A percentile compares a stretch with the other conserved stretches of the same genome.
Conservation (phyloP, 2,888 invertebrate genomes). For the Drosophila lutescens region DNA sequence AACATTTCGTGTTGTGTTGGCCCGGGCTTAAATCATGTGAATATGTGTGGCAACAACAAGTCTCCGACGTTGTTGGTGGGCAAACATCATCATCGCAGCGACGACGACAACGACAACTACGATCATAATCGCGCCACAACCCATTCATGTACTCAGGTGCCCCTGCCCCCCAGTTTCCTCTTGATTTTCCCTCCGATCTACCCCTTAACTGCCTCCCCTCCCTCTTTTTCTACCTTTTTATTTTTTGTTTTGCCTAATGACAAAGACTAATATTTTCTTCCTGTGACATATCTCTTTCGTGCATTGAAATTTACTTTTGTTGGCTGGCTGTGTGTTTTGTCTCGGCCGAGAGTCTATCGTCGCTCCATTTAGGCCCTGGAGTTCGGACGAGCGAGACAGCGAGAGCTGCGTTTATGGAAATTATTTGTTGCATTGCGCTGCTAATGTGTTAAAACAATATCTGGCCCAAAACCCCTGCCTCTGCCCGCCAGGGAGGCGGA, state of each 20-base stretch:
- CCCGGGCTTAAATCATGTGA: conserved; percentile 73
- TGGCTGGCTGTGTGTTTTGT: conserved; percentile 24
- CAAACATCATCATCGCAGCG: conserved; percentile 49
- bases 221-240: conserved; percentile 37
- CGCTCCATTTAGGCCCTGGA: conserved; percentile 34
- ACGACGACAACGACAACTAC: conserved; percentile 11
- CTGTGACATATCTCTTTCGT: conserved; percentile 82
- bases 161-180: conserved; percentile 12
- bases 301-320: conserved; percentile 52
- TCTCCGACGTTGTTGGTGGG: conserved; percentile 76
- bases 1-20: conserved; percentile 61
- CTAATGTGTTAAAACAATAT: conserved; percentile 84
- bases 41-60: conserved; percentile 68
- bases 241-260: conserved; percentile 81
- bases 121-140: conserved; percentile 32
- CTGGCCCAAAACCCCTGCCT: conserved; percentile 19
- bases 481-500: conserved; percentile 23
- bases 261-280: conserved; percentile 84
- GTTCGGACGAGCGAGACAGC: neutral
- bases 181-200: conserved; percentile 6
- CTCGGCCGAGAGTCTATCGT: conserved; percentile 38
- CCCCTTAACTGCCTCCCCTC: neutral
- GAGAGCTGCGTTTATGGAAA: conserved; percentile 73
- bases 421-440: conserved; percentile 83
- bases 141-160: conserved; percentile 30